These are phyloP conservation scores for Siderastrea siderea DNA, from an alignment of 92 coral and sea anemone genomes.

Conservation along the genomic window DNA sequence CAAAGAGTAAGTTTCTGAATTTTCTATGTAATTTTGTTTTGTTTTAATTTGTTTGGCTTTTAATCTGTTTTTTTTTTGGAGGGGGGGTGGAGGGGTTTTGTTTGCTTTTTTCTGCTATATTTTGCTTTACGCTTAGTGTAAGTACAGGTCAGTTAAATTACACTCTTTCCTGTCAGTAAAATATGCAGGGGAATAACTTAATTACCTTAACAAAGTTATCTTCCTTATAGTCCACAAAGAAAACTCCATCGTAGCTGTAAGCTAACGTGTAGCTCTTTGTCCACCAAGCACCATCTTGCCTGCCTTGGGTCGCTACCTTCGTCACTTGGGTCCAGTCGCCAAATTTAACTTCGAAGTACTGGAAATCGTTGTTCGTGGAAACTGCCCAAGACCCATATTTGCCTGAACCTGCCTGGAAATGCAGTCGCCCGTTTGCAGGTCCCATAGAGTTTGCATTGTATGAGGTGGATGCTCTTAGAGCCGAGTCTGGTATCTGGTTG, in stretches of 20 bases:
- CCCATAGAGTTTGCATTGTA: conserved; percentile 53
- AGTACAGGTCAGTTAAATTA: neutral
- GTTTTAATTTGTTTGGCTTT: too few relatives aligned
- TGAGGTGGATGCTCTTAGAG: conserved; percentile 66
- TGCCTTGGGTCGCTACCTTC: conserved; percentile 67
- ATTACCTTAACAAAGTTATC: conserved; percentile 30
- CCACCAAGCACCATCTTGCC: conserved; percentile 73
- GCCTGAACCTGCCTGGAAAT: conserved; percentile 44
- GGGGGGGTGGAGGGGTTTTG: too few relatives aligned
- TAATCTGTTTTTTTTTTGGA: too few relatives aligned
- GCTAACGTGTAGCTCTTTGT: conserved; percentile 60
- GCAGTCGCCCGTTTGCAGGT: conserved; percentile 75
- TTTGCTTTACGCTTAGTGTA: too few relatives aligned
- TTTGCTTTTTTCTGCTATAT: too few relatives aligned
- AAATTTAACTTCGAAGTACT: conserved; percentile 70
- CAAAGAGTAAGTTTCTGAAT: too few relatives aligned
- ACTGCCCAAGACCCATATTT: conserved; percentile 81
- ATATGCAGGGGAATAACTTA: too few relatives aligned
- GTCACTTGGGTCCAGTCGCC: conserved; percentile 62
- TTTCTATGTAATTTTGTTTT: too few relatives aligned
- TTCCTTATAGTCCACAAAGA: conserved; percentile 60
- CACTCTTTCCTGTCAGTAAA: too few relatives aligned
- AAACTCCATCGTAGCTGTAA: conserved; percentile 65
- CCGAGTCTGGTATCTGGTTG: conserved; percentile 67
- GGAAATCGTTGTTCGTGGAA: conserved; percentile 47